Base-by-base conservation (phyloP, 2,888 invertebrate species). In the Antitype chi region DNA sequence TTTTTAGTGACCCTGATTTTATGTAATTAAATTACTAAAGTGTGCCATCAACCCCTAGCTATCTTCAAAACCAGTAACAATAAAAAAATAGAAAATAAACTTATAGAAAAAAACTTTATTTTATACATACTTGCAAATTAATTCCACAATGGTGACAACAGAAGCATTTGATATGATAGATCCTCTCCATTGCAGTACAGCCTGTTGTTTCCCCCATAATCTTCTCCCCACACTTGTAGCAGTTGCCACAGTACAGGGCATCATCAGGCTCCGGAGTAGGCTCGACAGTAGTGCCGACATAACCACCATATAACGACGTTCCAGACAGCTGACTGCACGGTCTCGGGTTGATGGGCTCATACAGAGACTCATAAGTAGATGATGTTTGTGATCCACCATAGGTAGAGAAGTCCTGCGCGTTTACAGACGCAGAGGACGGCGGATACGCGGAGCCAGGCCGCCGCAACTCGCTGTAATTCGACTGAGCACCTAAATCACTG, bases 161-260 rank as follows among this genome's bases (percentile, higher is more conserved):
- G 94, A 99, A 99, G 92, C 99, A 99, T 81, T 98, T 97, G 78
- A 99, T 99, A 91, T 99, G 99, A 94, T 99, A 99, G 76, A 99
- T 98, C 94, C 99, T 98, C 90, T 99, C 99, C 99, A 99, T 99
- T 0, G 99, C 99, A 0, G 99, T 99, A 91, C 99, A 99, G 0
- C 99, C 99, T 53, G 98, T 99, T 43, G 98, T 99, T 95, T 99
- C 99, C 0, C 99, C 99, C 91, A 99, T 98, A 71, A 99, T 99
- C 93, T 98, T 98, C 89, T 98, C 98, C 1, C 98, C 98, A 95
- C 99, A 99, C 89, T 98, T 98, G 68, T 98, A 98, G 93, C 99
- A 99, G 89, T 98, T 98, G 0, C 99, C 99, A 94, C 98, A 98
- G 88, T 97, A 98, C 87, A 98, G 97, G 7, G 95, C 98, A 79